These are phyloP conservation scores for Chunga burmeisteri DNA, from an alignment of 2,113 vertebrate species.

Conservation along the genomic window DNA sequence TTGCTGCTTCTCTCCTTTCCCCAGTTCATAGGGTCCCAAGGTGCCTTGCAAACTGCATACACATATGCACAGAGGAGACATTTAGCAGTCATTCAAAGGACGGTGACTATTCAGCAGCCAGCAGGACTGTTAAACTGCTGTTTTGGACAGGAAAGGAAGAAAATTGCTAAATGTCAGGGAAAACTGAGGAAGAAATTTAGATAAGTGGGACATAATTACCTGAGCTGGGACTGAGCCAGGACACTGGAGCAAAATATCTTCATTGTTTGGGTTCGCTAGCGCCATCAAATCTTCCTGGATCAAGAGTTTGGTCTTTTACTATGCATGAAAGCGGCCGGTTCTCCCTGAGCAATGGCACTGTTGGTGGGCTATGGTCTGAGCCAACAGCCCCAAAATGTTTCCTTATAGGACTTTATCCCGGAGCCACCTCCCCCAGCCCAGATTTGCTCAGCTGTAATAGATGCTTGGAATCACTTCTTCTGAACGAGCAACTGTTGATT, in stretches of 20 bases:
- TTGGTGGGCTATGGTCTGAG: background rate
- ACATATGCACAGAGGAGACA: background rate
- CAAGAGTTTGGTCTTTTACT: background rate
- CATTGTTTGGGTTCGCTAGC: background rate
- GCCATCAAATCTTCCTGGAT: background rate
- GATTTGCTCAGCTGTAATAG: background rate
- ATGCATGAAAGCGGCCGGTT: background rate
- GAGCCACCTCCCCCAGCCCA: background rate
- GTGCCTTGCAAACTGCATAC: background rate
- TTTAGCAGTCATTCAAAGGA: background rate
- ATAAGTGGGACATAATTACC: constrained; percentile 43
- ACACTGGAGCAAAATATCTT: background rate
- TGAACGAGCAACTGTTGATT: constrained; percentile 19
- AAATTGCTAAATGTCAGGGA: constrained; percentile 8
- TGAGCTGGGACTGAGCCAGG: constrained; percentile 1
- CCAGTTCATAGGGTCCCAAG: background rate
- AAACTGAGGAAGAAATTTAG: constrained; percentile 56
- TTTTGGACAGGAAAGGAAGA: constrained; percentile 5
- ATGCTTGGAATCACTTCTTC: background rate
- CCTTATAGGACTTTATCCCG: background rate
- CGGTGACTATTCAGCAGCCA: background rate
- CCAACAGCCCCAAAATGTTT: background rate
- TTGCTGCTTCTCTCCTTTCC: background rate
- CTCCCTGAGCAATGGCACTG: background rate
- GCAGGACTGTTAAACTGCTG: background rate